Evolutionary conservation across 2,888 invertebrate species (phyloP).

Genomic region (Apamea anceps): DNA sequence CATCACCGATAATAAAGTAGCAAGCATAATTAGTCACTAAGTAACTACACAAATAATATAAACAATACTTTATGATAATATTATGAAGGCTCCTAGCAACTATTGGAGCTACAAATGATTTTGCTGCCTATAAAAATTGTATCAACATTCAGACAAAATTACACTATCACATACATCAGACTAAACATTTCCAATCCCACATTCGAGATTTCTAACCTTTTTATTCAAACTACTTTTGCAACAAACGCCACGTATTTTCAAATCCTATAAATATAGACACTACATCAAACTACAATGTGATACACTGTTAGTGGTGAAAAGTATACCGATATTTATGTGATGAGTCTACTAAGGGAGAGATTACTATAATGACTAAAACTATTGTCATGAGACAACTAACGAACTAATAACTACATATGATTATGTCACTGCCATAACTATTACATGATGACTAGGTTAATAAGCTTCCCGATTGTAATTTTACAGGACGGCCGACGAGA

Average conservation of each 20-base stretch:
- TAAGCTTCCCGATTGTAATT: slow-evolving; percentile 39
- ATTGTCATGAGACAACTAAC: slow-evolving; percentile 29
- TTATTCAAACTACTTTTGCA: slow-evolving; percentile 2
- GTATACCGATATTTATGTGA: not conserved
- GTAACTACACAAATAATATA: slow-evolving; percentile 36
- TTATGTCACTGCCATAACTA: not conserved
- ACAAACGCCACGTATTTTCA: slow-evolving; percentile 9
- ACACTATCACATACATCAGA: slow-evolving; percentile 76
- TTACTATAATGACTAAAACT: slow-evolving; percentile 27
- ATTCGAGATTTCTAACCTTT: slow-evolving; percentile 49
- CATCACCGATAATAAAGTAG: slow-evolving; percentile 24
- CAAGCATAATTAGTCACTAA: slow-evolving; percentile 29
- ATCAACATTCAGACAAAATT: slow-evolving; percentile 21
- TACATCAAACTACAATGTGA: slow-evolving; percentile 39
- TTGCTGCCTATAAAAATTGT: slow-evolving; percentile 26
- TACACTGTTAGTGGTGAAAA: slow-evolving; percentile 34
- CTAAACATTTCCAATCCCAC: slow-evolving; percentile 62
- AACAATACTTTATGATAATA: slow-evolving; percentile 29
- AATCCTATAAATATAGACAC: slow-evolving; percentile 33
- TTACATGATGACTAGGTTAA: slow-evolving; percentile 57
- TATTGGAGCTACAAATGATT: slow-evolving; percentile 34
- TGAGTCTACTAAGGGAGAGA: slow-evolving; percentile 6
- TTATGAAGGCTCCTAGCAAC: slow-evolving; percentile 15
- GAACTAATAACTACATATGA: slow-evolving; percentile 19
- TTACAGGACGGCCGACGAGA: slow-evolving; percentile 10